phyloP scores from a whole-genome alignment of 2,888 invertebrate genomes.

The Quadroppia sp. region DNA sequence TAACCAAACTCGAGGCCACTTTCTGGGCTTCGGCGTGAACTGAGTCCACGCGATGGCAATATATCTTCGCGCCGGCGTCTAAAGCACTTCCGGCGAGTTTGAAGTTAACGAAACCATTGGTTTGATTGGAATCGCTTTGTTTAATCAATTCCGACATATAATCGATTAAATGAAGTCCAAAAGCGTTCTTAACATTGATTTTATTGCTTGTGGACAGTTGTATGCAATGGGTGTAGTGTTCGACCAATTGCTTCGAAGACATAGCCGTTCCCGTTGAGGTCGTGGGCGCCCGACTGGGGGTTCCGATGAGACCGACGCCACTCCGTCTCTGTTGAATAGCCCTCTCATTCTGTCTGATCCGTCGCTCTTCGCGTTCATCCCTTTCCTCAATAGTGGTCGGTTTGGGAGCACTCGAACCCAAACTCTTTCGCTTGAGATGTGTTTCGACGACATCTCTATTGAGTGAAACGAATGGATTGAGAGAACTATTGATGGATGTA shows the following conservation, averaged over 20 bases:
- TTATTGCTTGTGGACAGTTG: slow-evolving; percentile 72
- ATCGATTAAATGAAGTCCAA: slow-evolving; percentile 79
- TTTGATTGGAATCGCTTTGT: slow-evolving; percentile 55
- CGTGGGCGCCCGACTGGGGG: slow-evolving; percentile 45
- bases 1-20: slow-evolving; percentile 42
- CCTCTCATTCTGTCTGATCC: slow-evolving; percentile 40
- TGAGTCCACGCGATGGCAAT: slow-evolving; percentile 78
- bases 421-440: slow-evolving; percentile 11
- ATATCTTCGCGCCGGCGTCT: slow-evolving; percentile 83
- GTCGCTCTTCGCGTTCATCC: slow-evolving; percentile 50
- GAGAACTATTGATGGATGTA: background rate
- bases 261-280: slow-evolving; percentile 49
- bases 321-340: background rate
- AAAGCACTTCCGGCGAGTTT: slow-evolving; percentile 65
- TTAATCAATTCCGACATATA: slow-evolving; percentile 69
- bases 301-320: slow-evolving; percentile 48
- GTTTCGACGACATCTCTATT: background rate
- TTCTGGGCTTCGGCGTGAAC: slow-evolving; percentile 64
- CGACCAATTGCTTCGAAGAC: slow-evolving; percentile 59
- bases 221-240: slow-evolving; percentile 69
- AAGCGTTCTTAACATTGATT: slow-evolving; percentile 78
- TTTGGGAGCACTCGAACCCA: background rate
- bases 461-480: slow-evolving; percentile 2
- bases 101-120: slow-evolving; percentile 63
- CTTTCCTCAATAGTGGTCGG: slow-evolving; percentile 9